phyloP scores from a whole-genome alignment of 2,113 vertebrate species.

The Tragelaphus strepsiceros region DNA sequence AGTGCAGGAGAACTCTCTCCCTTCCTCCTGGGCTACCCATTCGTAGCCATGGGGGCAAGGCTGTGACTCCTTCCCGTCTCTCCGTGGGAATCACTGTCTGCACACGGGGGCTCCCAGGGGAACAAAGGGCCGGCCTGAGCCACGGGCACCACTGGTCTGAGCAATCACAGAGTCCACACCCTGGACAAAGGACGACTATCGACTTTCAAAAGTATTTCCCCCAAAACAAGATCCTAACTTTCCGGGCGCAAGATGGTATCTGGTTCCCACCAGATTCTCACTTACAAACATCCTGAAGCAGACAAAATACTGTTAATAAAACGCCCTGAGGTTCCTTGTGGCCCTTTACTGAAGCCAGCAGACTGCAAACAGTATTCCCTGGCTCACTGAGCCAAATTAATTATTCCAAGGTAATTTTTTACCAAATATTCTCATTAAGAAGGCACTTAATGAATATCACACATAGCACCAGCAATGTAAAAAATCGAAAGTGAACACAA shows the following conservation, averaged over 20 bases:
- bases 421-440: not conserved
- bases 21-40: not conserved
- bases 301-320: not conserved
- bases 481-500: not conserved
- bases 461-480: fast-evolving
- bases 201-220: not conserved
- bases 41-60: not conserved
- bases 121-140: fast-evolving
- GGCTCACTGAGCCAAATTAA: not conserved
- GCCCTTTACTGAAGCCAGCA: not conserved
- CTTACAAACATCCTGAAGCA: not conserved
- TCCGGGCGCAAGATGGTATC: not conserved
- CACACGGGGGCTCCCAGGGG: not conserved
- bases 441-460: not conserved
- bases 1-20: too few species aligned
- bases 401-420: not conserved
- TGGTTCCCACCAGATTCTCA: not conserved
- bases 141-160: not conserved
- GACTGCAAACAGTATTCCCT: too few species aligned
- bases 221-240: not conserved
- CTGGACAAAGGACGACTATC: not conserved
- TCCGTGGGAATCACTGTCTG: not conserved
- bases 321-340: fast-evolving
- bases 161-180: not conserved
- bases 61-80: fast-evolving